Base-by-base conservation (phyloP, 2,888 invertebrate species). In the Luffia ferchaultella region DNA sequence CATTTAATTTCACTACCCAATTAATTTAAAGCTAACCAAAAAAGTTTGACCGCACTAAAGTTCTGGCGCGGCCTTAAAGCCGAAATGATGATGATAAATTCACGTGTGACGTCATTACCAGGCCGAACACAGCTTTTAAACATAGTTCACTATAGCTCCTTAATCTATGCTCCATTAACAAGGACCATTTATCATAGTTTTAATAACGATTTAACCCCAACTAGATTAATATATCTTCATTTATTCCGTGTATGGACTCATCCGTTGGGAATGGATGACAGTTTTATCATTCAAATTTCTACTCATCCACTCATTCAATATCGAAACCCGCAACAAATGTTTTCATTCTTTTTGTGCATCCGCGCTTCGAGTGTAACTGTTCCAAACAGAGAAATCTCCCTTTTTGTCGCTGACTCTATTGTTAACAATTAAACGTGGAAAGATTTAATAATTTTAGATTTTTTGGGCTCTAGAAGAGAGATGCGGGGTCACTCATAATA, bases 151-250 rank as follows among this genome's bases (percentile, higher is more conserved):
- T 73, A 66, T 71, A 69, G 68, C 70, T 75, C 75, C 78, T 76
- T 80, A 80, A 78, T 79, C 79, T 78, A 68, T 63, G 68, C 71
- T 72, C 74, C 77, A 82, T 80, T 79, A 80, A 75, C 72, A 67
- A 58, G 58, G 60, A 68, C 65, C 76, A 83, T 83, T 82, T 79
- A 83, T 83, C 83, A 82, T 79, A 80, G 78, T 82, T 79, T 82
- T 82, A 82, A 82, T 80, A 82, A 82, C 74, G 77, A 79, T 79
- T 82, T 82, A 83, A 80, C 80, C 79, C 82, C 76, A 73, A 75
- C 73, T 73, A 67, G 76, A 79, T 80, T 78, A 79, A 83, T 82
- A 83, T 79, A 82, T 83, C 80, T 82, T 80, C 79, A 78, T 80
- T 73, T 75, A 73, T 74, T 71, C 75, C 56, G 66, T 67, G 63